These are phyloP conservation scores for Larimichthys polyactis DNA, from an alignment of 2,113 vertebrate species.

Conservation along the genomic window DNA sequence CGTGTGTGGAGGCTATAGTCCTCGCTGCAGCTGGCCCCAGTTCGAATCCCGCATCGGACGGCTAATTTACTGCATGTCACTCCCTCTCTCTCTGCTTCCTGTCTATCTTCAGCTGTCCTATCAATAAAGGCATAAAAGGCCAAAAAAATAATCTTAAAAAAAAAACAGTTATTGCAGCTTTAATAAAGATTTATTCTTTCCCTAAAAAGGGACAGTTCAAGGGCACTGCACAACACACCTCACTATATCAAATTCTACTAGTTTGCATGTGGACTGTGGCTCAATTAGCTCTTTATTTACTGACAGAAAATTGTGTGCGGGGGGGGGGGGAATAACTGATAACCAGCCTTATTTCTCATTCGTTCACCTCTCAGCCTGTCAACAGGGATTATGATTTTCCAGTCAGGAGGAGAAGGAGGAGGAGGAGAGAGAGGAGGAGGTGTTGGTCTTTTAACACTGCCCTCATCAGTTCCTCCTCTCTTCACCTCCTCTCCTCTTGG, in stretches of 20 bases:
- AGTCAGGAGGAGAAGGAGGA: not conserved
- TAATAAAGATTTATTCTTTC: not conserved
- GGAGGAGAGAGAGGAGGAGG: not conserved
- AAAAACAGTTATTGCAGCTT: not conserved
- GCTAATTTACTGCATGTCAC: no score
- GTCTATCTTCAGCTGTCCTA: no score
- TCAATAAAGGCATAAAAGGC: no score
- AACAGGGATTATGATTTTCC: slow-evolving; percentile 17
- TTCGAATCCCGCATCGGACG: no score
- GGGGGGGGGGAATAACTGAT: not conserved
- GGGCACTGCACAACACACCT: no score
- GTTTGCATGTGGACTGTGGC: not conserved
- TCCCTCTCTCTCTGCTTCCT: no score
- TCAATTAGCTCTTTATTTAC: no score
- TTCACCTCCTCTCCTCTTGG: slow-evolving; percentile 28
- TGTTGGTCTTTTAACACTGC: slow-evolving; percentile 51
- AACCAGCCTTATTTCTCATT: not conserved
- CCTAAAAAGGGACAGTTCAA: no score
- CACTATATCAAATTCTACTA: no score
- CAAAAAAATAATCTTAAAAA: no score
- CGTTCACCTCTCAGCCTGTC: slow-evolving; percentile 1
- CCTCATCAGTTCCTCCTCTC: slow-evolving; percentile 38
- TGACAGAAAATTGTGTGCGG: not conserved
- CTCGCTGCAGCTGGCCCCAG: no score
- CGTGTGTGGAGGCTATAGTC: no score